Base-by-base conservation (phyloP, 2,797 vertebrate genomes). In the Epinephelus coioides region DNA sequence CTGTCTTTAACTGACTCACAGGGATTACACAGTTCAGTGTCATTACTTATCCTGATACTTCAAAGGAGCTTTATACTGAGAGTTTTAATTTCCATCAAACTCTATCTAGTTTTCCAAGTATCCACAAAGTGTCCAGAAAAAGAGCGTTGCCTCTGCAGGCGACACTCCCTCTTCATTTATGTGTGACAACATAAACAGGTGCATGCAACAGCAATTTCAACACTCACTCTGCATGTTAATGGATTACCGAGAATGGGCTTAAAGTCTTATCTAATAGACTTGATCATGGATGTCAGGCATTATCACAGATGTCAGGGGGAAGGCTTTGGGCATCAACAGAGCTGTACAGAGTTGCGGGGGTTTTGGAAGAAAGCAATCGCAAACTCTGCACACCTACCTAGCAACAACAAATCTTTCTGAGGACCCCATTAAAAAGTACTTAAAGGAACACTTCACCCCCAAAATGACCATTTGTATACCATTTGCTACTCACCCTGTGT, bases 201-300 rank as follows among this genome's bases (percentile, higher is more conserved):
- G 62, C 64, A 49, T 56, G 65, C 38, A 51, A 25, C 54, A 11
- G 46, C 49, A 72, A 62, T 82, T 82, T 83, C 49, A 76, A 43
- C 81, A 50, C 64, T 70, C 63, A 54, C 56, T 84, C 53, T 65
- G 78, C 76, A 38, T 82, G 83, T 76, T 71, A 89, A 79, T 71
- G 77, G 87, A 89, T 89, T 88, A 87, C 47, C 1, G n/a, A 62
- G 54, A 89, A 79, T 79, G 75, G 78, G 74, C 55, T 92, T 90
- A 83, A 81, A 71, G 83, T 84, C 78, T 89, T 85, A 84, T 65
- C 82, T 79, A 76, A 82, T 71, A 59, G 73, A 81, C 65, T 72
- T 84, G 57, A 82, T 81, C 65, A 3, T 83, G 79, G 76, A 86
- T 83, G 82, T 80, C 59, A 19, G 74, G 79, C 55, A 50, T 86